Evolutionary conservation across 2,113 vertebrate genomes (phyloP).

Genomic region (Natator depressus): DNA sequence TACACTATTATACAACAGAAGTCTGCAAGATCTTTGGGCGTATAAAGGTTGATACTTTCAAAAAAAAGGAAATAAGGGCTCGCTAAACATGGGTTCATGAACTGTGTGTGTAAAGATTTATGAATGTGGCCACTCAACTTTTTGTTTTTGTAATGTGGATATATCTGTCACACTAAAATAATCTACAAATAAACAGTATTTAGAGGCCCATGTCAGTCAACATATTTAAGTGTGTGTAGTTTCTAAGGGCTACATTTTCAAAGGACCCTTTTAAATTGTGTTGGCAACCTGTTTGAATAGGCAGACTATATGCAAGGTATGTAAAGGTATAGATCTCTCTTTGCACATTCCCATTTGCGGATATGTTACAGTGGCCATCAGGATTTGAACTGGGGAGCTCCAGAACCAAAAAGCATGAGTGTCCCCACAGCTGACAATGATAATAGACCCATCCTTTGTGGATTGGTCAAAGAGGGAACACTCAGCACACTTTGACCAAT

Average conservation of each 20-base stretch:
- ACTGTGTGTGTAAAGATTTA: background rate
- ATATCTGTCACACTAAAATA: background rate
- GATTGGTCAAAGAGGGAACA: background rate
- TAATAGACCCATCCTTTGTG: background rate
- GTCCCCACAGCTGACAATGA: background rate
- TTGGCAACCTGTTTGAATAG: background rate
- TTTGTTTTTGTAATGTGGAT: background rate
- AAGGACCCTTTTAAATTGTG: background rate
- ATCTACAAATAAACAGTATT: background rate
- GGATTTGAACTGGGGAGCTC: accelerated
- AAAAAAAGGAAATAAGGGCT: background rate
- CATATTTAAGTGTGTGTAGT: background rate
- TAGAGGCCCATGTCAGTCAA: background rate
- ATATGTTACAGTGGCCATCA: accelerated
- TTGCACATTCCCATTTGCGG: accelerated
- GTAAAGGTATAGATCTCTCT: accelerated
- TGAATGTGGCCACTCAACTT: accelerated
- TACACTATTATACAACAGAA: background rate
- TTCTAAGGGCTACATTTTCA: background rate
- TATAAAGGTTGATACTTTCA: background rate
- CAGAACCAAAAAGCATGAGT: background rate
- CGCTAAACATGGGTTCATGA: background rate
- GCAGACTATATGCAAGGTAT: accelerated
- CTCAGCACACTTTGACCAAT: accelerated
- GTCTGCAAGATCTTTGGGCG: accelerated